Percentiles rank a stretch among this genome's conserved stretches.
Conservation (phyloP, 1,140 invertebrate genomes). For the Drosophila burlai region DNA sequence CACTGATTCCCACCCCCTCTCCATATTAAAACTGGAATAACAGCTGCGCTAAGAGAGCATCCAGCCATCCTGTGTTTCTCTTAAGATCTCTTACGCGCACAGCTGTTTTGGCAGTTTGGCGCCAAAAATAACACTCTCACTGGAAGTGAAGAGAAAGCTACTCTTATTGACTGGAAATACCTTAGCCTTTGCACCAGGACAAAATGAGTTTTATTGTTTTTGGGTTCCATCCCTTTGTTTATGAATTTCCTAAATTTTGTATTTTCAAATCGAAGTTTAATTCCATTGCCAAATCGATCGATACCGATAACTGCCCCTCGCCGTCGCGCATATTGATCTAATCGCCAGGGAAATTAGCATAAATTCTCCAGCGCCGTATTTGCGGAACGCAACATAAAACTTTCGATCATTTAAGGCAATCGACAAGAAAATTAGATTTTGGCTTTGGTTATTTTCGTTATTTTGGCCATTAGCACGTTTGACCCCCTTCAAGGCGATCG, state of each 20-base stretch:
- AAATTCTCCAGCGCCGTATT: slow-evolving; percentile 39
- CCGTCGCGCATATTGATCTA: slow-evolving; percentile 49
- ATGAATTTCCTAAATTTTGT: not conserved
- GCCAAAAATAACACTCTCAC: slow-evolving; percentile 58
- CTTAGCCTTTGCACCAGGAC: slow-evolving; percentile 17
- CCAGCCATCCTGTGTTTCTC: slow-evolving; percentile 53
- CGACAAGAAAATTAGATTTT: slow-evolving; percentile 41
- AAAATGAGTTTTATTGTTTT: slow-evolving; percentile 4
- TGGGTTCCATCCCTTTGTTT: not conserved
- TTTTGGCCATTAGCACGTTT: slow-evolving; percentile 61
- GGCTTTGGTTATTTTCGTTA: slow-evolving; percentile 29
- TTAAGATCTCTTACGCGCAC: slow-evolving; percentile 39
- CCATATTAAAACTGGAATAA: slow-evolving; percentile 12
- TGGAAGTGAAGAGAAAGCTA: slow-evolving; percentile 42
- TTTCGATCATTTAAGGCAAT: slow-evolving; percentile 56
- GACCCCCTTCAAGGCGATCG: slow-evolving; percentile 71
- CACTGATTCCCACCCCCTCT: not conserved
- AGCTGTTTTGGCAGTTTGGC: slow-evolving; percentile 61
- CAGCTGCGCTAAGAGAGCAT: slow-evolving; percentile 48
- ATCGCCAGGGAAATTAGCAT: slow-evolving; percentile 50
- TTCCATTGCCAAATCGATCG: slow-evolving; percentile 52
- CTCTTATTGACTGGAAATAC: slow-evolving; percentile 21
- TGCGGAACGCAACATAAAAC: slow-evolving; percentile 50
- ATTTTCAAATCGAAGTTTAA: slow-evolving; percentile 41
- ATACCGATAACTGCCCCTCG: slow-evolving; percentile 14